A percentile compares a stretch with the other conserved stretches of the same genome.
phyloP scores from a whole-genome alignment of 2,888 invertebrate genomes.

The Trileptium ribeirensis region DNA sequence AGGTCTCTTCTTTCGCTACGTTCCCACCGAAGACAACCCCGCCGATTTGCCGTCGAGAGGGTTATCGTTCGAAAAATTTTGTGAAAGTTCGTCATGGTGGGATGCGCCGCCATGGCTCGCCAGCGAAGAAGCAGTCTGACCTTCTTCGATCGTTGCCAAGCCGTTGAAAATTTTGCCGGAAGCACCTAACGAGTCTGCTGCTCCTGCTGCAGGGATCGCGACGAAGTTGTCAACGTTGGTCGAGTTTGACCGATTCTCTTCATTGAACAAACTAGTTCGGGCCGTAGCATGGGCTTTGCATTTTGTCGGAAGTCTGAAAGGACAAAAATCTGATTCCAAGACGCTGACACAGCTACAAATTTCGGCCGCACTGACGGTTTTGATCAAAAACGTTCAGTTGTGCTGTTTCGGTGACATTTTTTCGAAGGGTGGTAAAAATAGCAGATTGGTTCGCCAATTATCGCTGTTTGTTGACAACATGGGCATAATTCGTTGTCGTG shows the following conservation, averaged over 20 bases:
- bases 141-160: neutral
- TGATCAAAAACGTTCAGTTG: neutral
- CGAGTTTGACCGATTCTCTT: neutral
- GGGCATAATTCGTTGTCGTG: neutral
- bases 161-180: neutral
- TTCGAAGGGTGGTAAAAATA: neutral
- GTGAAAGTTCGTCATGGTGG: conserved; percentile 35
- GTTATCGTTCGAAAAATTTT: conserved; percentile 20
- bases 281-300: neutral
- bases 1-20: conserved; percentile 37
- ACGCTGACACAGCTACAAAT: neutral
- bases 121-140: neutral
- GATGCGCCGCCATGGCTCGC: conserved; percentile 39
- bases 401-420: neutral
- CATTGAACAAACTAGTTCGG: neutral
- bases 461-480: neutral
- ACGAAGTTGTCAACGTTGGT: neutral
- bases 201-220: neutral
- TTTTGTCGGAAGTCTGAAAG: neutral
- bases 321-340: neutral
- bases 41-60: conserved; percentile 43
- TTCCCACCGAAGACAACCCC: conserved; percentile 39
- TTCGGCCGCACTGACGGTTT: neutral
- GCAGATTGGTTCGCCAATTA: neutral
- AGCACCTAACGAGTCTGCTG: neutral